Evolutionary conservation across 1,140 invertebrate genomes (phyloP), one percentile per base, ranked within the genome.

Genomic region (Lepidurus packardi): DNA sequence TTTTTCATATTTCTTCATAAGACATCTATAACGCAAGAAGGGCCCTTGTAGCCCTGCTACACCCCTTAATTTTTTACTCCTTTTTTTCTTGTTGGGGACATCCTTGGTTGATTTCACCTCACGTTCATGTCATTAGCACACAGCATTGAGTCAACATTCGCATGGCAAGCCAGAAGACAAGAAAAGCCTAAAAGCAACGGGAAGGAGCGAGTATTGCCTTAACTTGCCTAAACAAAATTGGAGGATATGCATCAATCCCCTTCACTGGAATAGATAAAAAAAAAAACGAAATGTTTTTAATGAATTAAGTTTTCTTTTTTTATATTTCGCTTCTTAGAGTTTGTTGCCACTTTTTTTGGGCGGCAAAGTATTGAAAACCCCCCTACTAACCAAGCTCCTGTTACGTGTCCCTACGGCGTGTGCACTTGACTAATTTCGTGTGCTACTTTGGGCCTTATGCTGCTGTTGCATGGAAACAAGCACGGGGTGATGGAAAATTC

Each of bases 81-180:
- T 1, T n/a, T 65, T 65, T n/a, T 7, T 65, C 8, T 21, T 65
- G 53, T 65, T 34, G 21, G 21, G 53, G 53, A 65, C 53, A 1
- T 65, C 53, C 53, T 65, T 65, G 16, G 53, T 65, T 65, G 53
- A 65, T 13, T 65, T 65, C 53, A 65, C n/a, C 53, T 65, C 53
- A 65, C 53, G 53, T 65, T 16, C 21, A 21, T 65, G 53, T 65
- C 53, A 65, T 65, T 65, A 65, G 53, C 53, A 65, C 53, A 65
- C 53, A n/a, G 53, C 53, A 65, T 65, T 65, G 53, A 65, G 53
- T 65, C 53, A 65, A 65, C 53, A 65, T 65, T 65, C 53, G 53
- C 34, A 21, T 65, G 53, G 21, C 4, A 65, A 65, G 53, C n/a
- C 53, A 65, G n/a, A 65, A 65, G 53, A 65, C 53, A 16, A 65